phyloP scores from a whole-genome alignment of 2,888 invertebrate species.

The Apoda limacodes region DNA sequence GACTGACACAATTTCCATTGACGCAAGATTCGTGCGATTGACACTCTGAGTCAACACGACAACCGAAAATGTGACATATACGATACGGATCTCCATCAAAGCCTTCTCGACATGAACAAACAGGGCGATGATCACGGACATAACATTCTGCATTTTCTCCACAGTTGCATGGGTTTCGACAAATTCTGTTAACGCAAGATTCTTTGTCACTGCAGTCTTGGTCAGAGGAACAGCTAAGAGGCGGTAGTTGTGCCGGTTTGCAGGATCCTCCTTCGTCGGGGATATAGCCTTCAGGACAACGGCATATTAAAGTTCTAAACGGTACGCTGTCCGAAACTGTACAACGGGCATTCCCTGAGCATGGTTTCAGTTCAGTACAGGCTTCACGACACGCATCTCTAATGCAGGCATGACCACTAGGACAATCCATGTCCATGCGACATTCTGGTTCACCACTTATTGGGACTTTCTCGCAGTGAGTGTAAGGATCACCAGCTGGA shows the following conservation, averaged over 20 bases:
- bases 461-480: constrained; percentile 74
- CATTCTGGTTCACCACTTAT: constrained; percentile 75
- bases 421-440: constrained; percentile 82
- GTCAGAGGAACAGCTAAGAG: constrained; percentile 83
- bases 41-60: constrained; percentile 86
- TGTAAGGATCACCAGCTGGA: constrained; percentile 83
- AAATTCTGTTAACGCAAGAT: constrained; percentile 87
- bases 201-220: constrained; percentile 82
- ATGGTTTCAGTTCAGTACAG: constrained; percentile 81
- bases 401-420: constrained; percentile 84
- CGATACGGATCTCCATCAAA: constrained; percentile 90
- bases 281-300: constrained; percentile 87
- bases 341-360: constrained; percentile 80
- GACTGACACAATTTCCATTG: constrained; percentile 87
- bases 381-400: constrained; percentile 83
- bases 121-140: constrained; percentile 85
- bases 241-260: constrained; percentile 75
- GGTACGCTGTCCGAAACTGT: constrained; percentile 87
- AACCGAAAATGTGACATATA: constrained; percentile 83
- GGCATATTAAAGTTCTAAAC: constrained; percentile 88
- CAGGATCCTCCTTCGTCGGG: constrained; percentile 85
- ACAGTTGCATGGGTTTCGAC: constrained; percentile 89
- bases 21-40: constrained; percentile 85
- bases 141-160: constrained; percentile 86
- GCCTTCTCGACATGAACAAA: constrained; percentile 87